Evolutionary conservation across 2,888 invertebrate species (phyloP).

Genomic region (Acheta domesticus): DNA sequence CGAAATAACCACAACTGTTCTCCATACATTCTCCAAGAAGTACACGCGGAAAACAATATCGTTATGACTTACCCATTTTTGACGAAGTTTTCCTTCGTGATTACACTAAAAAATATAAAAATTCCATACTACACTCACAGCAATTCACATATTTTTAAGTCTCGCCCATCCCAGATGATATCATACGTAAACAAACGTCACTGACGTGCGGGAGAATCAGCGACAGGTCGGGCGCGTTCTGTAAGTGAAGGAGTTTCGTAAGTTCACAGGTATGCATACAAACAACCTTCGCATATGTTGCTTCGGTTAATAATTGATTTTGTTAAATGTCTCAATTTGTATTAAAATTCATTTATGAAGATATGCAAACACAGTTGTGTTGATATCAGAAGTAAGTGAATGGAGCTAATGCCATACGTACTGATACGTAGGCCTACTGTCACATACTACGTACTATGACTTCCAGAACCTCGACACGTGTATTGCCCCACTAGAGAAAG

Average conservation of each 20-base stretch:
- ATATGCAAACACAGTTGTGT: not conserved
- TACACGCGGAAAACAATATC: not conserved
- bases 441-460: too few relatives aligned
- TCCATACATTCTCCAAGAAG: slow-evolving; percentile 18
- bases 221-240: not conserved
- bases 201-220: not conserved
- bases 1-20: slow-evolving; percentile 19
- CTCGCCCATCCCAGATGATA: slow-evolving; percentile 37
- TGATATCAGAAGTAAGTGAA: too few relatives aligned
- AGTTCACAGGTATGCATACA: not conserved
- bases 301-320: too few relatives aligned
- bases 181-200: slow-evolving; percentile 37
- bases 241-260: not conserved
- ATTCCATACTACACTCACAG: slow-evolving; percentile 21
- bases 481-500: not conserved
- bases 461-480: not conserved
- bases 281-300: too few relatives aligned
- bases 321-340: too few relatives aligned
- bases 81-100: not conserved
- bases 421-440: too few relatives aligned
- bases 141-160: slow-evolving; percentile 20
- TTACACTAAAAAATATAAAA: not conserved
- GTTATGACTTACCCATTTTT: slow-evolving; percentile 20
- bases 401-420: too few relatives aligned
- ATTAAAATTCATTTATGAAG: not conserved